These are phyloP conservation scores for Clitarchus hookeri DNA, from an alignment of 2,888 invertebrate genomes.

Conservation along the genomic window DNA sequence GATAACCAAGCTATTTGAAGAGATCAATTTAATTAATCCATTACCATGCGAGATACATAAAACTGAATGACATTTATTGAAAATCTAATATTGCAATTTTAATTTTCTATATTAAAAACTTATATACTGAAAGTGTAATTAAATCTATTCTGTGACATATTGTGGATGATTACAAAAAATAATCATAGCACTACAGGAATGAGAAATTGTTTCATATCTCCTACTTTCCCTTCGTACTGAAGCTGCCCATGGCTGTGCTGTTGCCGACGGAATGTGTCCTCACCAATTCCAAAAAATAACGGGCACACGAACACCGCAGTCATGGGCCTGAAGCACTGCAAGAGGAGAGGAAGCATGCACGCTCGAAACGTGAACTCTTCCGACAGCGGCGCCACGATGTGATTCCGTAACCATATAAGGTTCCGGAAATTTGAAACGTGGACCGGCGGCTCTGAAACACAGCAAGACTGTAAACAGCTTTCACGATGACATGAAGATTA, in stretches of 20 bases:
- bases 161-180: too few relatives aligned
- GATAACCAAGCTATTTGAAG: too few relatives aligned
- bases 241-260: background rate
- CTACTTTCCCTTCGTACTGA: too few relatives aligned
- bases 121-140: too few relatives aligned
- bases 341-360: conserved; percentile 89
- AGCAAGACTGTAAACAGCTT: conserved; percentile 38
- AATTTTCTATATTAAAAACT: too few relatives aligned
- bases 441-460: conserved; percentile 66
- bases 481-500: background rate
- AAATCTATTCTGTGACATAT: too few relatives aligned
- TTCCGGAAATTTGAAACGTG: conserved; percentile 75
- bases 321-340: conserved; percentile 77
- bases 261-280: conserved; percentile 45
- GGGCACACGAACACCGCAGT: conserved; percentile 84
- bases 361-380: conserved; percentile 96
- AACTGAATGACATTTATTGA: too few relatives aligned
- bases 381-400: conserved; percentile 87
- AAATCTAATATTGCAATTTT: too few relatives aligned
- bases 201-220: too few relatives aligned
- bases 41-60: too few relatives aligned
- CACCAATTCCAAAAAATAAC: conserved; percentile 87
- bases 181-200: too few relatives aligned
- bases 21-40: too few relatives aligned
- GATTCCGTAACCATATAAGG: conserved; percentile 84